Evolutionary conservation across 2,888 invertebrate species (phyloP).

Genomic region (Ectemnius continuus): DNA sequence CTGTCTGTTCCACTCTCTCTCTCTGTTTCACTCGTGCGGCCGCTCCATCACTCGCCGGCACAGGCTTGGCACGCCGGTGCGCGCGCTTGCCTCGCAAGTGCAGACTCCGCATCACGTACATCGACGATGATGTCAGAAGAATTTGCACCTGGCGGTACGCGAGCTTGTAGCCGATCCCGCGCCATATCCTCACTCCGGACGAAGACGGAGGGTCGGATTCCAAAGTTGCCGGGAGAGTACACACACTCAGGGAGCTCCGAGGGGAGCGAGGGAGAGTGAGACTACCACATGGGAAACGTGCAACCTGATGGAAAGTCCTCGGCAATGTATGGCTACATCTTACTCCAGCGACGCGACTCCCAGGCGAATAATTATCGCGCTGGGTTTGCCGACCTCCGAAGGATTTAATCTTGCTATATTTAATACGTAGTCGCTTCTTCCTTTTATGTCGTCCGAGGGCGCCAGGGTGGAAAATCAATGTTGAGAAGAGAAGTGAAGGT

Average conservation of each 20-base stretch:
- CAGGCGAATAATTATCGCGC: conserved; percentile 57
- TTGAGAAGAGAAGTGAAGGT: no score
- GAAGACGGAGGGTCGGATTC: conserved; percentile 48
- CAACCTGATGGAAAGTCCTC: conserved; percentile 50
- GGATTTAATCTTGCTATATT: conserved; percentile 22
- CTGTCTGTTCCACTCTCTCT: no score
- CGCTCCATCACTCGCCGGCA: no score
- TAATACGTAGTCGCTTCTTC: no score
- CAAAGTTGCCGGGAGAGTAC: conserved; percentile 43
- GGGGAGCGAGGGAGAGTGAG: not conserved
- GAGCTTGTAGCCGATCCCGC: conserved; percentile 40
- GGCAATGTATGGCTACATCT: conserved; percentile 47
- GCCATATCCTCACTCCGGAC: conserved; percentile 27
- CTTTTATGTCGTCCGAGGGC: no score
- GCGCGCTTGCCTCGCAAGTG: conserved; percentile 48
- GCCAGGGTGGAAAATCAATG: no score
- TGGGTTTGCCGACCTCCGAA: conserved; percentile 46
- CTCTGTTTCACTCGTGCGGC: no score
- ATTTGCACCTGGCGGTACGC: conserved; percentile 69
- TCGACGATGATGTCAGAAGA: conserved; percentile 68
- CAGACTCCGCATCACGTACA: conserved; percentile 55
- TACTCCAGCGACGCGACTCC: conserved; percentile 37
- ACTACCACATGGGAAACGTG: conserved; percentile 50
- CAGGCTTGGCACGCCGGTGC: conserved; percentile 20
- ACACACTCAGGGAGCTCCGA: not conserved